Evolutionary conservation across 2,888 invertebrate species (phyloP), one percentile per base, ranked within the genome.

Genomic region (Pachliopta kotzebuea): DNA sequence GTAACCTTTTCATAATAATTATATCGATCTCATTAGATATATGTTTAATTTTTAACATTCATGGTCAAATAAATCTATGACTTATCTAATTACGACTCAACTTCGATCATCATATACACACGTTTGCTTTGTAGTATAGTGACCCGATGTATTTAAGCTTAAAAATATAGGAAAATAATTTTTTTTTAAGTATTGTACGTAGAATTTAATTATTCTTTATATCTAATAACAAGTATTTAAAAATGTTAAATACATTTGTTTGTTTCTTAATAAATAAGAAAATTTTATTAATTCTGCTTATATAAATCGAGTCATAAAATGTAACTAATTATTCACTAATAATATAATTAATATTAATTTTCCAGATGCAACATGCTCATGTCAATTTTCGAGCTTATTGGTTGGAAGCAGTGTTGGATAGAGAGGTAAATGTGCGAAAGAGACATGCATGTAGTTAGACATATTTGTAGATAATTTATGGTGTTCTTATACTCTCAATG

Each of bases 341-440:
- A 79, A 72, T 74, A 67, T 72, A 70, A 81, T 73, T 81, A 80
- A 81, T 75, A 81, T 85, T 84, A 81, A 83, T 82, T 83, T 90
- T 90, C 70, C 92, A 92, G 92, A 88, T 92, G 92, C 92, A 92
- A 92, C 92, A 92, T 84, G 88, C 89, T 92, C 81, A 92, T 92
- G 92, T 92, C 92, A 62, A 88, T 92, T 76, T 92, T 92, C 92
- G 92, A 92, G 90, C 89, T 92, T 78, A 91, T 92, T 78, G 92
- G 92, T 81, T 92, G 92, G 92, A 92, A 92, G 84, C 92, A 92
- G 86, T 92, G 92, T 92, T 92, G 92, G 92, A 92, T 92, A 89
- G 92, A 92, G 92, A 92, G 92, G 92, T 92, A 92, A 89, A 90
- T 91, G 91, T 90, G 91, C 90, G 90, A 90, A 91, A 90, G 89